Evolutionary conservation across 2,797 vertebrate species (phyloP).

Genomic region (Melanotaenia trifasciata): DNA sequence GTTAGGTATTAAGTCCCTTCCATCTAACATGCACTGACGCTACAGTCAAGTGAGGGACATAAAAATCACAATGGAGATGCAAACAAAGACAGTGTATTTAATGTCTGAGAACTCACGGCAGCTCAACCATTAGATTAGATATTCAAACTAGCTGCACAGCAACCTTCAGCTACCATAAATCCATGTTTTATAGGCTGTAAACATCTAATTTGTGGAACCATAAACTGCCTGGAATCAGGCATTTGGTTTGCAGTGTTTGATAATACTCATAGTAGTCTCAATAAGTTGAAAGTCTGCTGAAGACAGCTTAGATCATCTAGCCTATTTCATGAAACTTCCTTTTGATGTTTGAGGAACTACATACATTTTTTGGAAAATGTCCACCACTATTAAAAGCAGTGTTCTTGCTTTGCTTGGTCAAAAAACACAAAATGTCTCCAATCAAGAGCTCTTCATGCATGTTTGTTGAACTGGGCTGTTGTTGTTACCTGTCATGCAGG

Average conservation of each 20-base stretch:
- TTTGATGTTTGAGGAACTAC: slow-evolving; percentile 12
- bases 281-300: slow-evolving; percentile 18
- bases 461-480: slow-evolving; percentile 16
- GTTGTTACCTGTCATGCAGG: slow-evolving; percentile 49
- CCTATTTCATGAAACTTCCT: neutral
- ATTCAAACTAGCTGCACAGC: slow-evolving; percentile 7
- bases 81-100: neutral
- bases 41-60: neutral
- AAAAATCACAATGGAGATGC: neutral
- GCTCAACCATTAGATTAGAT: slow-evolving; percentile 2
- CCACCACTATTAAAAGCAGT: slow-evolving; percentile 6
- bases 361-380: slow-evolving; percentile 26
- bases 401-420: slow-evolving; percentile 13
- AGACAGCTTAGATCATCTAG: slow-evolving; percentile 21
- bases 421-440: slow-evolving; percentile 34
- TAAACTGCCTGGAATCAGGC: neutral
- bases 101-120: neutral
- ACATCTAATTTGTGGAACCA: neutral
- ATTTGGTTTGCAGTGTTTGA: neutral
- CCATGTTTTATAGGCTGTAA: neutral
- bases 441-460: slow-evolving; percentile 50
- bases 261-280: neutral
- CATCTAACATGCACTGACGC: neutral
- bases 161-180: neutral
- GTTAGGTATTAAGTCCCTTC: neutral